Base-by-base conservation (phyloP, 92 coral and sea anemone species). In the Hydrozoanthus gracilis region DNA sequence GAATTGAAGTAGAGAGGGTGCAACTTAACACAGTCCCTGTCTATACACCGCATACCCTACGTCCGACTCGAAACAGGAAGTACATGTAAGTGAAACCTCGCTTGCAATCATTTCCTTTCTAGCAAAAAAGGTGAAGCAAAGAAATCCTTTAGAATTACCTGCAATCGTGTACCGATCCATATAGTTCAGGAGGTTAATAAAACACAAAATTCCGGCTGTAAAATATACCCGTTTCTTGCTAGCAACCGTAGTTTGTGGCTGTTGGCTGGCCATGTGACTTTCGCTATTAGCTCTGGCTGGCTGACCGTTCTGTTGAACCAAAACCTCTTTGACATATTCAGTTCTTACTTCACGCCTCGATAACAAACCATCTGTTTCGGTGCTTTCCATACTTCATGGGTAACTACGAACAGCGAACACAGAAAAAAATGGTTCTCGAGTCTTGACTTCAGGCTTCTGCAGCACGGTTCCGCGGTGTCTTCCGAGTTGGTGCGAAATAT, bases 131-230 rank as follows among this genome's bases (percentile, higher is more conserved):
- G 3, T 61, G 10, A 13, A 15, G 56, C 20, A 12, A 44, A 44
- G 15, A 27, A 27, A 27, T 27, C 39, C 39, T 27, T 27, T 27
- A 27, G 39, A 45, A 91, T 4, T 71, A 95, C 99, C 99, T 86
- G 98, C 97, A 27, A 97, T 92, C 4, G 99, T 97, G 55, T 91
- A 96, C 8, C 99, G 89, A 79, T 97, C 99, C 99, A 97, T 97
- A 60, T 97, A 97, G 70, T 97, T 97, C 51, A 97, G 89, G 14
- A 97, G 93, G 62, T 97, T 97, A 82, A 97, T 97, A 75, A 90
- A 77, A 92, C 95, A 93, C 74, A 97, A 88, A 60, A 95, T 88
- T 6, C 71, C 70, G 44, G 95, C 99, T 47, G 98, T 95, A 9
- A 89, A 39, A 76, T 89, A 92, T 7, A 98, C 97, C 15, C 95